These are phyloP conservation scores for Astreopora myriophthalma DNA, from an alignment of 64 coral and sea anemone genomes.

Conservation along the genomic window DNA sequence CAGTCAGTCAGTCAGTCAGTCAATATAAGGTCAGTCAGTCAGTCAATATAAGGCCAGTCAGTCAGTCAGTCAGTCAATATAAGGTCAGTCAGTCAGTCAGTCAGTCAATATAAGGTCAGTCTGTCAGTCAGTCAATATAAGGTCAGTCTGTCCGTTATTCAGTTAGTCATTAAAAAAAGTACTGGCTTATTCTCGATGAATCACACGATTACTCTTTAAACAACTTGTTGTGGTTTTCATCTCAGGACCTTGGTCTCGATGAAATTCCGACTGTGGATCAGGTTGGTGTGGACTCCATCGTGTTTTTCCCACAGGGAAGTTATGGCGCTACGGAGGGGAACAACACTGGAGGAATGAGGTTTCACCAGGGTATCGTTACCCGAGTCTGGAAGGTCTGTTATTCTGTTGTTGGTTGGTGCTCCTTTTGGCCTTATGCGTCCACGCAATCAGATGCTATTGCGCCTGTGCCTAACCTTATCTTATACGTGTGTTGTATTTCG, in stretches of 20 bases:
- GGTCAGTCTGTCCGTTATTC: neutral
- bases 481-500: neutral
- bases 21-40: neutral
- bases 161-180: neutral
- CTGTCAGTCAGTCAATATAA: neutral
- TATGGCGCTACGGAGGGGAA: conserved; percentile 87
- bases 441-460: neutral
- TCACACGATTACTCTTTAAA: neutral
- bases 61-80: neutral
- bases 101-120: neutral
- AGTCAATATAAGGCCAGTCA: neutral
- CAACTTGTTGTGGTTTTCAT: neutral
- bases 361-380: conserved; percentile 55
- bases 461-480: neutral
- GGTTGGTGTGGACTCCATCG: conserved; percentile 84
- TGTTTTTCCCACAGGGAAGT: conserved; percentile 91
- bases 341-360: conserved; percentile 86
- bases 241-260: conserved; percentile 62
- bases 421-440: neutral
- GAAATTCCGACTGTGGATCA: conserved; percentile 66
- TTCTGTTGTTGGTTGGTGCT: neutral
- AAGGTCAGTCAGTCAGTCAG: neutral
- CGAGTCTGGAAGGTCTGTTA: conserved; percentile 48
- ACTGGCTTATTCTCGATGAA: neutral
- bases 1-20: neutral